Base-by-base conservation (phyloP, 64 coral and sea anemone genomes). In the Astreopora myriophthalma region DNA sequence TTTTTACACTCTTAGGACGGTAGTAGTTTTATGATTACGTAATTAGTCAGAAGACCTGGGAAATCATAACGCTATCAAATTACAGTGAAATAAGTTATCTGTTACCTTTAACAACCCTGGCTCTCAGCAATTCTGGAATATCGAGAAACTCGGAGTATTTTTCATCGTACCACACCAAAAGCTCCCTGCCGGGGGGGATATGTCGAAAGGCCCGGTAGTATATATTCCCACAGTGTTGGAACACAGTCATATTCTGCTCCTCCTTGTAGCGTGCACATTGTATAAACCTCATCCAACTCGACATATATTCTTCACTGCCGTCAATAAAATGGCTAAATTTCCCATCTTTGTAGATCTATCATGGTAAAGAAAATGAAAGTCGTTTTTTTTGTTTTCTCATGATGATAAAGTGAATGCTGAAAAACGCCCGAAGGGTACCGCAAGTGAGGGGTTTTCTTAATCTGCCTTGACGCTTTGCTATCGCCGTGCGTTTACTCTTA, bases 161-260 rank as follows among this genome's bases (percentile, higher is more conserved):
- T 60, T 95, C 96, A 29, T 98, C 89, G 85, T 98, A 98, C 96
- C 96, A 98, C 12, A 98, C 96, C 31, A 94, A 75, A 3, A 98
- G 68, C 27, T 98, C 96, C 24, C 72, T 39, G 23, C 79, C 93
- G 1, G 73, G 63, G 1, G 93, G 89, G 24, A 98, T 95, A 40
- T 94, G 63, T 36, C 91, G 92, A 35, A 92, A 95, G 1, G 96
- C 93, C 1, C 96, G 89, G 34, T 98, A 98, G 58, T 98, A 98
- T 44, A 98, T 89, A 36, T 92, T 98, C 8, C 96, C 96, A 74
- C 88, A 92, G 51, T 98, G 95, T 38, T 98, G 96, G 39, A 98
- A 98, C 77, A 98, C 93, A 0, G 96, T 98, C 96, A 98, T 98
- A 32, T 98, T 98, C 20, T 98, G 96, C 74, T 98, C 96, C 10